Evolutionary conservation across 2,888 invertebrate genomes (phyloP).

Genomic region (Pyrocoelia pectoralis): DNA sequence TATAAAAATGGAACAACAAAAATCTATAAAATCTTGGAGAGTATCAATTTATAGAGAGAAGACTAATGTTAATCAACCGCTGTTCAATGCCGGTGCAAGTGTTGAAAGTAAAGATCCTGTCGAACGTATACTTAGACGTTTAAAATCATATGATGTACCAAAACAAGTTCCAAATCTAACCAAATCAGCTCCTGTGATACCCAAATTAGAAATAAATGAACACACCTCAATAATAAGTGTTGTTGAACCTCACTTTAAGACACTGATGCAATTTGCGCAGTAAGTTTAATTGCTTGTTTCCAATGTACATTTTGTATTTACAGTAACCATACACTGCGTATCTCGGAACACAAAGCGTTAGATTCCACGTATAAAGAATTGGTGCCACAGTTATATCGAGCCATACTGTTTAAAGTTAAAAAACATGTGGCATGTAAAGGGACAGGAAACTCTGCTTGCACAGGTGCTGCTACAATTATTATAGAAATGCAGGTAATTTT

Average conservation of each 20-base stretch:
- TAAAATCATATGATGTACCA: constrained; percentile 72
- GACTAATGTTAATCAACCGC: constrained; percentile 53
- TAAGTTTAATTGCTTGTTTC: constrained; percentile 50
- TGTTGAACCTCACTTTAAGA: constrained; percentile 56
- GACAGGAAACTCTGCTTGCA: constrained; percentile 57
- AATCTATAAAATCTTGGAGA: constrained; percentile 65
- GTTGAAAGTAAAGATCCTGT: constrained; percentile 60
- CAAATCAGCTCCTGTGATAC: constrained; percentile 56
- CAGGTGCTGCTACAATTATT: constrained; percentile 67
- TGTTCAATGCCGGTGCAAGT: constrained; percentile 50
- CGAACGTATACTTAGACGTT: constrained; percentile 65
- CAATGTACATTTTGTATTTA: constrained; percentile 24
- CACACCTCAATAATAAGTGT: constrained; percentile 52
- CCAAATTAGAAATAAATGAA: constrained; percentile 48
- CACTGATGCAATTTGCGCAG: constrained; percentile 61
- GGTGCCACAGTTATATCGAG: constrained; percentile 67
- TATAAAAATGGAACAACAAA: constrained; percentile 64
- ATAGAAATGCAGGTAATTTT: constrained; percentile 61
- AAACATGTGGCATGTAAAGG: constrained; percentile 65
- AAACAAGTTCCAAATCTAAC: constrained; percentile 64
- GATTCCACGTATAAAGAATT: constrained; percentile 71
- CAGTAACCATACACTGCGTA: constrained; percentile 67
- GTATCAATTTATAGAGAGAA: constrained; percentile 62
- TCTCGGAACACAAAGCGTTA: constrained; percentile 72
- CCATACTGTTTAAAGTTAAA: constrained; percentile 58